Evolutionary conservation across 2,888 invertebrate species (phyloP).

Genomic region (Leistus spinibarbis): DNA sequence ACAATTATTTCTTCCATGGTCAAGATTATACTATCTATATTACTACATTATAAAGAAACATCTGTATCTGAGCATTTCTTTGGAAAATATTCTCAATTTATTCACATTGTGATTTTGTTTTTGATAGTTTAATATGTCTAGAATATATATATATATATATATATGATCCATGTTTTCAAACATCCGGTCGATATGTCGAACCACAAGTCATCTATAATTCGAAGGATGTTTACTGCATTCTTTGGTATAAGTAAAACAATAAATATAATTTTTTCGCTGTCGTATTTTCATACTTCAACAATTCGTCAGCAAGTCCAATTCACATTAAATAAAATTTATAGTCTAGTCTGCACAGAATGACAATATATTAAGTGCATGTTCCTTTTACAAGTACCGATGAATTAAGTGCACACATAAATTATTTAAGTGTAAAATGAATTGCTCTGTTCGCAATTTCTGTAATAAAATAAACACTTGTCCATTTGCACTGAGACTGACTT

Average conservation of each 20-base stretch:
- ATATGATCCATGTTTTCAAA: too few species aligned
- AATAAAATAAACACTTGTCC: not conserved
- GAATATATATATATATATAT: too few species aligned
- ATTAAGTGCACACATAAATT: not conserved
- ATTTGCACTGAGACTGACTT: not conserved
- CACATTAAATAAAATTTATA: not conserved
- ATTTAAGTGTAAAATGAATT: not conserved
- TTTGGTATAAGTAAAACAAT: not conserved
- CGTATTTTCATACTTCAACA: not conserved
- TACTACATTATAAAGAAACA: too few species aligned
- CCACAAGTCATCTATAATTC: too few species aligned
- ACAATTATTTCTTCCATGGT: too few species aligned
- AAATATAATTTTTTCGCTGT: not conserved
- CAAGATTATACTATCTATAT: too few species aligned
- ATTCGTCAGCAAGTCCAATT: not conserved
- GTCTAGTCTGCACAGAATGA: not conserved
- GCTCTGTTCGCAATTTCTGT: not conserved
- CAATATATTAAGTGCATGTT: not conserved
- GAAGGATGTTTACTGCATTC: not conserved
- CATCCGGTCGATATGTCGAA: too few species aligned
- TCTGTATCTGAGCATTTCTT: too few species aligned
- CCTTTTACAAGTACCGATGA: not conserved
- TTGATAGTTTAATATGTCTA: too few species aligned
- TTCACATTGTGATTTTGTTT: too few species aligned
- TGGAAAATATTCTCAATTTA: too few species aligned